Evolutionary conservation across 2,797 vertebrate genomes (phyloP).

Genomic region (Bradypus variegatus): DNA sequence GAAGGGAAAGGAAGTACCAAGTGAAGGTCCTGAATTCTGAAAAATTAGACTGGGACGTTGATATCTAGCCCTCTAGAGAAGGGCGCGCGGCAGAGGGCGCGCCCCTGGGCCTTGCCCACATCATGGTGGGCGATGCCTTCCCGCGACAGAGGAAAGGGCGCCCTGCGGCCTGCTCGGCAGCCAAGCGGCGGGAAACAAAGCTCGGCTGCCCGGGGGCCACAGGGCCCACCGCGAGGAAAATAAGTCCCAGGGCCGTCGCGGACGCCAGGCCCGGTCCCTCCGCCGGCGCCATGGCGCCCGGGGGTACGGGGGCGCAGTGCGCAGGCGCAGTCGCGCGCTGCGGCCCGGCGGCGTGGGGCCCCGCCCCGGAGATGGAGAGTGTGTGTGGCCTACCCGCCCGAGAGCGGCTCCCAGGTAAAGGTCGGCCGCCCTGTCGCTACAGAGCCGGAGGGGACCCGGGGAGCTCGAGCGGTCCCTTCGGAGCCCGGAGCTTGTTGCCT

Average conservation of each 20-base stretch:
- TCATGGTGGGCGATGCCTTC: background rate
- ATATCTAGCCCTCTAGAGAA: background rate
- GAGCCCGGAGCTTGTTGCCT: background rate
- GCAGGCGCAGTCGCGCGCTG: slow-evolving; percentile 22
- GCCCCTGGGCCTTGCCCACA: background rate
- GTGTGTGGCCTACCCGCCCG: background rate
- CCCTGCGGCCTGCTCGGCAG: background rate
- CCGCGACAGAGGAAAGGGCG: no score
- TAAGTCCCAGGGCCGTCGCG: slow-evolving; percentile 8
- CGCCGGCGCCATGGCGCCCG: background rate
- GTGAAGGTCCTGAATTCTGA: background rate
- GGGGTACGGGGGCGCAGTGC: background rate
- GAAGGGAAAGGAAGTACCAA: background rate
- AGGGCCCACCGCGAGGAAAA: background rate
- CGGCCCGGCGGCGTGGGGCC: background rate
- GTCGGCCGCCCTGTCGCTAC: background rate
- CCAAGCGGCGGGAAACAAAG: no score
- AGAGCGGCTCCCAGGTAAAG: background rate
- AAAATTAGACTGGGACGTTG: background rate
- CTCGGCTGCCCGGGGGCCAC: background rate
- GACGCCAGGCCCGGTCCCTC: background rate
- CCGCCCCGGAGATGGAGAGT: background rate
- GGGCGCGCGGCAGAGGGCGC: background rate
- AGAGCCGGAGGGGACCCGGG: background rate
- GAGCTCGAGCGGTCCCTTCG: background rate